phyloP scores from a whole-genome alignment of 2,888 invertebrate species.

The Agrochola litura region DNA sequence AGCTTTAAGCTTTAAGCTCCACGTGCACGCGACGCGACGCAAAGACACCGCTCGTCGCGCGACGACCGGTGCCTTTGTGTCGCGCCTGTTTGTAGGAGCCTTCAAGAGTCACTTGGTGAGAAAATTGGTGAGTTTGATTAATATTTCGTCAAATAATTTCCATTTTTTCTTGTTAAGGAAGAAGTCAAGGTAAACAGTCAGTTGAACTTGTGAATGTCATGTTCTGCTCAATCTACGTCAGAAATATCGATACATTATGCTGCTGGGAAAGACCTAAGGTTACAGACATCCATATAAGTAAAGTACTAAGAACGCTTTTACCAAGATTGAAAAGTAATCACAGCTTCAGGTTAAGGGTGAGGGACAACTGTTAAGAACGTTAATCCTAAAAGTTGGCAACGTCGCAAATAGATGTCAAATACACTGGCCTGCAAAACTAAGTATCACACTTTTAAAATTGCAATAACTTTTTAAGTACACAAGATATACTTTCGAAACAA shows the following conservation, averaged over 20 bases:
- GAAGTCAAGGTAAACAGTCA: neutral
- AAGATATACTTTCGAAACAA: too few species aligned
- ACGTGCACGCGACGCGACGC: too few species aligned
- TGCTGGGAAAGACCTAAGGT: constrained; percentile 42
- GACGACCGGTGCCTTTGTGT: too few species aligned
- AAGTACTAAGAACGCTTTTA: neutral
- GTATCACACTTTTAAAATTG: too few species aligned
- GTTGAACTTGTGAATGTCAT: neutral
- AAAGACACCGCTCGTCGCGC: too few species aligned
- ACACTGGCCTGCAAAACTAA: too few species aligned
- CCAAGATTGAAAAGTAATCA: neutral
- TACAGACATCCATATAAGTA: neutral
- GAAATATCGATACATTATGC: neutral
- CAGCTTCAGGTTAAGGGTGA: neutral
- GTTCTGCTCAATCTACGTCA: constrained; percentile 13
- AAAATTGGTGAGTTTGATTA: too few species aligned
- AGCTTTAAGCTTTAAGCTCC: too few species aligned
- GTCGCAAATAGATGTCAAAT: too few species aligned
- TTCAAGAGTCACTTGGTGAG: neutral
- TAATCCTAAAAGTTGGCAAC: too few species aligned
- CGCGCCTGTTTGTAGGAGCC: too few species aligned
- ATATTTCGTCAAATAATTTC: neutral
- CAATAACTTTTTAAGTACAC: too few species aligned
- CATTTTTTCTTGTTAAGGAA: neutral
- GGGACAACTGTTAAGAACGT: neutral